Evolutionary conservation across 37 sponge, comb jelly and placozoan species (phyloP).

Genomic region (Axinella damicornis): DNA sequence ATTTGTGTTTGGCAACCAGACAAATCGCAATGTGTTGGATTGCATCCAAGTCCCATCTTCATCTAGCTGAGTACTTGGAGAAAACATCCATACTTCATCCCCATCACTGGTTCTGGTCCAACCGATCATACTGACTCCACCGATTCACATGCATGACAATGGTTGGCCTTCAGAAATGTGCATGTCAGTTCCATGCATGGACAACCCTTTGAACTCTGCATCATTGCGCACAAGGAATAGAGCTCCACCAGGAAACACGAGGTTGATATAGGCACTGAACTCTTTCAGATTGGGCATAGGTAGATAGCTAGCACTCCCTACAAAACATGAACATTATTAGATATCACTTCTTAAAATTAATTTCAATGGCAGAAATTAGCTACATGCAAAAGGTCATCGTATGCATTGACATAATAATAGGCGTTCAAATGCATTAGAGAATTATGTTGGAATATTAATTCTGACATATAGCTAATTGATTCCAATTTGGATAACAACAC

Average conservation of each 20-base stretch:
- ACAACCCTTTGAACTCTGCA: background rate
- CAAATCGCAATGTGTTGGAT: background rate
- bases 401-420: too few relatives aligned
- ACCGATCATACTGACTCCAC: background rate
- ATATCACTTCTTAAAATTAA: too few relatives aligned
- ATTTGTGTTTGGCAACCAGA: background rate
- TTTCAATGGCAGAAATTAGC: too few relatives aligned
- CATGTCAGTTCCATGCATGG: background rate
- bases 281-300: background rate
- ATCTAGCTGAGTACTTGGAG: background rate
- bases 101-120: background rate
- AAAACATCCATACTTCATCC: conserved; percentile 7
- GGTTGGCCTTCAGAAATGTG: background rate
- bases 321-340: too few relatives aligned
- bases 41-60: background rate
- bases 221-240: background rate
- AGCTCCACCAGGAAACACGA: conserved; percentile 10
- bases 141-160: background rate
- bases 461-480: too few relatives aligned
- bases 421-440: too few relatives aligned
- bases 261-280: background rate
- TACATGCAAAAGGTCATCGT: too few relatives aligned
- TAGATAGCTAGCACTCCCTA: background rate
- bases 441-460: too few relatives aligned
- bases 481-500: too few relatives aligned